These are phyloP conservation scores for Montipora capricornis DNA, from an alignment of 64 coral and sea anemone species.

Conservation along the genomic window DNA sequence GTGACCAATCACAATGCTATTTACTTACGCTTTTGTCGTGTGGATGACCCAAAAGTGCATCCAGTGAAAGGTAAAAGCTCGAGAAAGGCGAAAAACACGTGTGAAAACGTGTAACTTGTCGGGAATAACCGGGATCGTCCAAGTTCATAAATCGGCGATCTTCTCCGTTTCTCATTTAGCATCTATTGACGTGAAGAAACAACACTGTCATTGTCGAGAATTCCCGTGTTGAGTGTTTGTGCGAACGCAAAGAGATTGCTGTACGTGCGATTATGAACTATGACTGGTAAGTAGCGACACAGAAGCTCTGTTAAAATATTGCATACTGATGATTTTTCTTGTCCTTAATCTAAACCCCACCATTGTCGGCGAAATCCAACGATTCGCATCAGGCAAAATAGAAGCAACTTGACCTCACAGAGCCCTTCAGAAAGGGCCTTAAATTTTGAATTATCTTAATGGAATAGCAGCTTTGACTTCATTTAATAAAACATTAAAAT, in stretches of 20 bases:
- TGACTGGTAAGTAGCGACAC: neutral
- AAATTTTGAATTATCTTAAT: neutral
- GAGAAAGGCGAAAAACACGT: conserved; percentile 1
- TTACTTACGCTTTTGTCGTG: neutral
- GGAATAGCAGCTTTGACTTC: neutral
- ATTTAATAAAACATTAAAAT: neutral
- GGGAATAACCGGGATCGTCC: neutral
- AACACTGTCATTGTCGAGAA: neutral
- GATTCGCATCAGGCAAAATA: neutral
- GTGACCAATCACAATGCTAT: neutral
- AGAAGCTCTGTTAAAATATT: neutral
- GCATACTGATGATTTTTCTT: neutral
- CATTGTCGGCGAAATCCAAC: neutral
- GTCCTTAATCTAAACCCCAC: neutral
- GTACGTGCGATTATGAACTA: neutral
- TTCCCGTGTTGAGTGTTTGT: neutral
- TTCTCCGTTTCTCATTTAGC: neutral
- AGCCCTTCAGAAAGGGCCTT: neutral
- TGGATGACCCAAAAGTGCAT: neutral
- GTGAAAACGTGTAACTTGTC: conserved; percentile 10
- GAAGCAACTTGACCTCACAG: neutral
- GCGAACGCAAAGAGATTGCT: neutral
- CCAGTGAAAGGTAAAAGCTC: conserved; percentile 31
- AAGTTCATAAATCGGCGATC: neutral
- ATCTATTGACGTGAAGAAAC: neutral